phyloP scores from a whole-genome alignment of 2,797 vertebrate genomes.

The Alcedo quadribrachys region DNA sequence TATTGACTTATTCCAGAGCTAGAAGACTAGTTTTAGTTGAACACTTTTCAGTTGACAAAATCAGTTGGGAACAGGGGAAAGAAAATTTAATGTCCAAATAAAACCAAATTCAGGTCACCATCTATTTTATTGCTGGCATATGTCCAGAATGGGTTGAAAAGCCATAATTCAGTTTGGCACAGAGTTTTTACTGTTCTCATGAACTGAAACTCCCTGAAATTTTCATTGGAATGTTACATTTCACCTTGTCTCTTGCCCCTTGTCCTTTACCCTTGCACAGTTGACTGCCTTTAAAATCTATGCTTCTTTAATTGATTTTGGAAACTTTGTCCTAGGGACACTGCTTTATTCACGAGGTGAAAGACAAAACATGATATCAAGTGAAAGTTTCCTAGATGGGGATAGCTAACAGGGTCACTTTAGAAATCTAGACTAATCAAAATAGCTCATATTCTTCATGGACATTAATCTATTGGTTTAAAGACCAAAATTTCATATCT shows the following conservation, averaged over 20 bases:
- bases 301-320: slow-evolving; percentile 20
- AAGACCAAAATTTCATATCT: not conserved
- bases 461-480: not conserved
- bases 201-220: slow-evolving; percentile 11
- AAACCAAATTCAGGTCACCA: slow-evolving; percentile 12
- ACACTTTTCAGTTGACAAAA: not conserved
- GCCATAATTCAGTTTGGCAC: not conserved
- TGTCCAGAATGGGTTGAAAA: slow-evolving; percentile 16
- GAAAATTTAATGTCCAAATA: slow-evolving; percentile 30
- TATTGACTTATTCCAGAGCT: not conserved
- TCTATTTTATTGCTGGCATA: slow-evolving; percentile 35
- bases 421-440: not conserved
- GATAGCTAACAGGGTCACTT: not conserved
- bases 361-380: not conserved
- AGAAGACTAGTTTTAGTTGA: not conserved
- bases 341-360: not conserved
- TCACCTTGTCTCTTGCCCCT: slow-evolving; percentile 28
- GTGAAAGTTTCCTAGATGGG: not conserved
- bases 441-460: not conserved
- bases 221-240: slow-evolving; percentile 20
- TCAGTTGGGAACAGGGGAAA: not conserved
- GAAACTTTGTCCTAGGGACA: not conserved
- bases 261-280: slow-evolving; percentile 16
- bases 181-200: not conserved
- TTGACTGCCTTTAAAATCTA: slow-evolving; percentile 31